A percentile compares a stretch with the other conserved stretches of the same genome.
Evolutionary conservation across 2,888 invertebrate genomes (phyloP).

Genomic region (Pammene fasciana): DNA sequence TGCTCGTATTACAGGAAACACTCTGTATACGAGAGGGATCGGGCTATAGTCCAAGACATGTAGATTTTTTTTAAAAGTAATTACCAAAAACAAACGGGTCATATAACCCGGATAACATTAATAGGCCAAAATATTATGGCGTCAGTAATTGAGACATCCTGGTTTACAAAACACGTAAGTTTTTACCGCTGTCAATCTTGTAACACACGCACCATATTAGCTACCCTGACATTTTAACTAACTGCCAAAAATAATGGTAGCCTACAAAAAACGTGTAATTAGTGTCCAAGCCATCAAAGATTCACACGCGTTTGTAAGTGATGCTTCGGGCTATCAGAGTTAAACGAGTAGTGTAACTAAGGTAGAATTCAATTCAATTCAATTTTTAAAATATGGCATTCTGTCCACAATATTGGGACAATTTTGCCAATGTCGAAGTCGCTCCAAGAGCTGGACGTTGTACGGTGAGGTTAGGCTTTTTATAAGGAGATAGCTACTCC

Average conservation of each 20-base stretch:
- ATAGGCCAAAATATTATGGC: background rate
- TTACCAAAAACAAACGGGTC: too few relatives aligned
- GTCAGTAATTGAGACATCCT: constrained; percentile 11
- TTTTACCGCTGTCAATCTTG: constrained; percentile 14
- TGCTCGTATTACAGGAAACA: too few relatives aligned
- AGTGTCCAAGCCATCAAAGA: constrained; percentile 12
- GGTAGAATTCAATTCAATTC: too few relatives aligned
- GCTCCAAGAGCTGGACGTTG: too few relatives aligned
- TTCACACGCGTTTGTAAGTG: constrained; percentile 16
- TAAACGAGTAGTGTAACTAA: constrained; percentile 4
- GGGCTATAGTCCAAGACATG: too few relatives aligned
- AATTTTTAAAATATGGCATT: too few relatives aligned
- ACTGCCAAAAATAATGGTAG: constrained; percentile 29
- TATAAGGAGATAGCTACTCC: too few relatives aligned
- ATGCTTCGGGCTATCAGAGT: constrained; percentile 9
- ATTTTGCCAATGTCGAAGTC: too few relatives aligned
- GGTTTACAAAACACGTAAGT: constrained; percentile 19
- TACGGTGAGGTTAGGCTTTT: too few relatives aligned
- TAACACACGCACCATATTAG: constrained; percentile 3
- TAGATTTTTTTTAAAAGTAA: too few relatives aligned
- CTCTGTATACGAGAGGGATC: too few relatives aligned
- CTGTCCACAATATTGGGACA: too few relatives aligned
- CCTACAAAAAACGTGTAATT: constrained; percentile 23
- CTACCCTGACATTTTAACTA: constrained; percentile 18
- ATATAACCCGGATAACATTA: background rate